Base-by-base conservation (phyloP, 2,888 invertebrate species). In the Chrysomela aeneicollis region DNA sequence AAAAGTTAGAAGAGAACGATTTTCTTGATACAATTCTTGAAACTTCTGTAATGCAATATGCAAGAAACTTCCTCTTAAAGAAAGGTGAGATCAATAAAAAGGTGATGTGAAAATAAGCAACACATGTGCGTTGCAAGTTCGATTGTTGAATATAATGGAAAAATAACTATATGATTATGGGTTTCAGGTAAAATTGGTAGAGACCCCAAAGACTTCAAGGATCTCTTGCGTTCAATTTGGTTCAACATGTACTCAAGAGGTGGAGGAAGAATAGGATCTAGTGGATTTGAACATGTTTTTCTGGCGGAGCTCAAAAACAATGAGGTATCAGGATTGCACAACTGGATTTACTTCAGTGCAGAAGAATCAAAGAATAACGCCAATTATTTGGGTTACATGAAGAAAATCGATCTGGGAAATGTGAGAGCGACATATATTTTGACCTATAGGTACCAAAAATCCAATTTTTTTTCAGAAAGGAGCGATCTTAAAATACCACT, bases 251-350 rank as follows among this genome's bases (percentile, higher is more conserved):
- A 95, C 79, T 90, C 94, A 0, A 86, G 95, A 67, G 90, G 92
- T 30, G 86, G 87, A 75, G 91, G 93, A 26, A 88, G 88, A 78
- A 87, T 92, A 19, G 92, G 95, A 65, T 95, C 96, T 74, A 92
- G 92, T 42, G 97, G 95, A 1, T 97, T 97, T 78, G 97, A 97
- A 81, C 97, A 97, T 77, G 89, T 95, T 19, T 95, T 97, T 81
- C 87, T 96, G 1, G 92, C 94, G 0, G 97, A 97, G 85, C 84
- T 92, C 0, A 94, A 92, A 80, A 89, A 90, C 73, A 88, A 88
- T 49, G 89, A 90, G 74, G 89, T 96, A 21, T 90, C 87, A 57
- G 96, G 96, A 8, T 85, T 97, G 69, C 97, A 97, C 81, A 95
- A 94, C 80, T 97, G 97, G 96, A 85, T 97, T 30, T 93, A 92